These are phyloP conservation scores for Brachypteracias leptosomus DNA, from an alignment of 2,113 vertebrate genomes.

Conservation along the genomic window DNA sequence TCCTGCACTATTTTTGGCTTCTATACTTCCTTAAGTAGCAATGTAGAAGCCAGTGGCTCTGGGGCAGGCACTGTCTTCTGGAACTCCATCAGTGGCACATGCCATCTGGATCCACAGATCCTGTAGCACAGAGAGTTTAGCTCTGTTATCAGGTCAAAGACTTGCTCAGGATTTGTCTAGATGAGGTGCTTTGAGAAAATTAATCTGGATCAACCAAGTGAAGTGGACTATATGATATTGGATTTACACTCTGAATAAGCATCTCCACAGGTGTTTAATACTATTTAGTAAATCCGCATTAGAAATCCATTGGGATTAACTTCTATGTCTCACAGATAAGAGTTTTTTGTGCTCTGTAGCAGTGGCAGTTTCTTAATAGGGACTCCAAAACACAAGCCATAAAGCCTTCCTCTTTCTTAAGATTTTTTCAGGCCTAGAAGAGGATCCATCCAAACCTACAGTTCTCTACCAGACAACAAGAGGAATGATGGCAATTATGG, in stretches of 20 bases:
- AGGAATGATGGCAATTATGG: background rate
- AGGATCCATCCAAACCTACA: background rate
- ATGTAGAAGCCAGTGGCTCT: background rate
- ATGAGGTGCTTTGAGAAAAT: background rate
- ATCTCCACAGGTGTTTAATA: background rate
- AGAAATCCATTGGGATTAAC: background rate
- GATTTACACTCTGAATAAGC: background rate
- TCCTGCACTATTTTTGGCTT: background rate
- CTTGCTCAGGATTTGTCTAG: background rate
- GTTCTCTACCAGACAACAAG: background rate
- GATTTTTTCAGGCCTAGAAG: background rate
- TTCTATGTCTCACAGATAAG: background rate
- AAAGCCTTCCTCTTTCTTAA: background rate
- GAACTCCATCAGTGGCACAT: background rate
- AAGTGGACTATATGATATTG: background rate
- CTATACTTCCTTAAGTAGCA: background rate
- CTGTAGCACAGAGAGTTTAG: background rate
- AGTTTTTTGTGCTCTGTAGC: background rate
- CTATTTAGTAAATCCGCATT: background rate
- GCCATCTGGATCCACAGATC: background rate
- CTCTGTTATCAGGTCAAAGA: background rate
- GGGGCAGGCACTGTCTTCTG: background rate
- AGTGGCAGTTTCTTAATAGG: background rate
- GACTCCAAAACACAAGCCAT: background rate
- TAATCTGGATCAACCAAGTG: background rate